Evolutionary conservation across 2,113 vertebrate species (phyloP).

Genomic region (Brachyistius frenatus): DNA sequence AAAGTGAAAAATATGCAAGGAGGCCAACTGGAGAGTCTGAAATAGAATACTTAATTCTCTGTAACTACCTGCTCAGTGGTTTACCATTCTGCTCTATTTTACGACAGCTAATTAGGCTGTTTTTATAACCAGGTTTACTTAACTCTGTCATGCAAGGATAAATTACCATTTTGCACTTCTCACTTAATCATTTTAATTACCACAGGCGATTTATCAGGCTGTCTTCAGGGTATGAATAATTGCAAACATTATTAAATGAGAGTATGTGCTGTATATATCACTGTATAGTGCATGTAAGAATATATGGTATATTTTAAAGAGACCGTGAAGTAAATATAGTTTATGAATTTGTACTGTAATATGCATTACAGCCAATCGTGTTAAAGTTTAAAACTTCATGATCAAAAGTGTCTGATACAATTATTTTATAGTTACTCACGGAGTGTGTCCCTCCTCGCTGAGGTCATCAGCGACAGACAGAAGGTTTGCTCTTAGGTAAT

Average conservation of each 20-base stretch:
- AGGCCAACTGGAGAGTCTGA: slow-evolving; percentile 22
- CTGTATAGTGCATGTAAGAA: slow-evolving; percentile 14
- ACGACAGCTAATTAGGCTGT: slow-evolving; percentile 76
- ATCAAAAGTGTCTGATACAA: not conserved
- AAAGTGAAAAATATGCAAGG: slow-evolving; percentile 8
- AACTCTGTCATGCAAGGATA: slow-evolving; percentile 76
- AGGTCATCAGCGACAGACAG: slow-evolving; percentile 10
- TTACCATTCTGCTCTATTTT: slow-evolving; percentile 65
- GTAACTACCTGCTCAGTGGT: slow-evolving; percentile 54
- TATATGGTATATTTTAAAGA: slow-evolving; percentile 13
- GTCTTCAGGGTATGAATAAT: slow-evolving; percentile 79
- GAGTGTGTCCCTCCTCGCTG: not conserved
- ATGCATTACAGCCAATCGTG: not conserved
- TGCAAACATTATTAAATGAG: slow-evolving; percentile 75
- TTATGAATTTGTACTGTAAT: not conserved
- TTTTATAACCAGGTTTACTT: slow-evolving; percentile 81
- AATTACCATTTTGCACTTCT: slow-evolving; percentile 81
- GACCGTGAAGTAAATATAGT: not conserved
- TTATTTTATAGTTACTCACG: slow-evolving; percentile 6
- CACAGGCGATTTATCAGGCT: slow-evolving; percentile 78
- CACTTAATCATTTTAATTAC: slow-evolving; percentile 83
- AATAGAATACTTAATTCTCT: slow-evolving; percentile 28
- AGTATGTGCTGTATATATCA: slow-evolving; percentile 55
- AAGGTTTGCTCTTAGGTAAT: not conserved
- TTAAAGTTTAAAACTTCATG: not conserved